phyloP scores from a whole-genome alignment of 2,888 invertebrate genomes.

The Elmis aenea region DNA sequence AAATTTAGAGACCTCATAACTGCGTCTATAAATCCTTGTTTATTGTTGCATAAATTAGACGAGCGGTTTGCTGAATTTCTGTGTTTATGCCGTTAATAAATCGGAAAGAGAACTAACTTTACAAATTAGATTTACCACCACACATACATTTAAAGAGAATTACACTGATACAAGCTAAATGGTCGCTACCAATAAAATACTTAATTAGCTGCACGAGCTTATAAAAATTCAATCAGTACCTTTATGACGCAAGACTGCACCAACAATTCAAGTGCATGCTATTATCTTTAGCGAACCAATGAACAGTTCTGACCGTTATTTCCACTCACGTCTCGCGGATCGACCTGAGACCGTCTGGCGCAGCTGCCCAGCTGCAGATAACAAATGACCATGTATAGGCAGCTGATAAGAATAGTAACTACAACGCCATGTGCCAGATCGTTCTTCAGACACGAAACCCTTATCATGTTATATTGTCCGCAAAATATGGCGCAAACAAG shows the following conservation, averaged over 20 bases:
- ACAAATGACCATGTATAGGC: conserved; percentile 17
- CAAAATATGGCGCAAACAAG: too few species aligned
- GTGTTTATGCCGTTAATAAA: conserved; percentile 7
- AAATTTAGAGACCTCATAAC: conserved; percentile 23
- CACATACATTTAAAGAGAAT: too few species aligned
- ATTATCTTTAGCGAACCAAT: conserved; percentile 33
- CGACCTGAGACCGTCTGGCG: conserved; percentile 23
- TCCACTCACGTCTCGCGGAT: conserved; percentile 31
- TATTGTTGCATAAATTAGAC: conserved; percentile 28
- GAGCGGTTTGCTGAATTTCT: conserved; percentile 10
- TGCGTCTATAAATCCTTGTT: conserved; percentile 24
- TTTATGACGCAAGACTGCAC: too few species aligned
- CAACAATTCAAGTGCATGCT: conserved; percentile 30
- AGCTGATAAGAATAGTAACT: conserved; percentile 20
- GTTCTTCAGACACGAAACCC: too few species aligned
- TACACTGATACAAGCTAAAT: too few species aligned
- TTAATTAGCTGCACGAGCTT: too few species aligned
- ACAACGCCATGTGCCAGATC: too few species aligned
- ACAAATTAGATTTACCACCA: too few species aligned
- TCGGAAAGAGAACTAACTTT: too few species aligned
- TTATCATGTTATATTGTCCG: too few species aligned
- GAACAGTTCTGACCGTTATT: conserved; percentile 31
- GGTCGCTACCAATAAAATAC: too few species aligned
- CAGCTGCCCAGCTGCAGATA: conserved; percentile 19
- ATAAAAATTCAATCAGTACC: too few species aligned